These are phyloP conservation scores for Choloepus hoffmanni DNA, from an alignment of 2,113 vertebrate species.

Conservation along the genomic window DNA sequence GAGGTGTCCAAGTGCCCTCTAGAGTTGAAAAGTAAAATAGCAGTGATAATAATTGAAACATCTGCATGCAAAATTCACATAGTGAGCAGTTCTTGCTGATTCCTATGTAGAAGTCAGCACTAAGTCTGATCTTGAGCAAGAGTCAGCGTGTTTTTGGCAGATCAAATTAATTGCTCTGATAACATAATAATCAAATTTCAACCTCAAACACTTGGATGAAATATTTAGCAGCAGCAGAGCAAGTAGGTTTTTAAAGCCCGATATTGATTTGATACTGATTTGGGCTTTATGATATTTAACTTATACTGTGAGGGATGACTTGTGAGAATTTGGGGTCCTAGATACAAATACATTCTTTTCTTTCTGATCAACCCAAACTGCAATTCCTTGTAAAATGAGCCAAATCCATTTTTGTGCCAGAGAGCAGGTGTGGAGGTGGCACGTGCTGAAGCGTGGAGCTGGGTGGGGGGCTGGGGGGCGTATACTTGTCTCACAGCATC, in stretches of 20 bases:
- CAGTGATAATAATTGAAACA: accelerated
- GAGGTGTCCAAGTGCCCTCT: neutral
- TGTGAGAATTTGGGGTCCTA: neutral
- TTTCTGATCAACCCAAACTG: neutral
- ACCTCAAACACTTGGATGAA: neutral
- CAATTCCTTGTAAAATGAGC: neutral
- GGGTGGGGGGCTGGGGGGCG: accelerated
- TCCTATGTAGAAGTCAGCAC: neutral
- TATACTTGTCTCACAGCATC: accelerated
- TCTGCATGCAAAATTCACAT: accelerated
- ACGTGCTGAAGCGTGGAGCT: neutral
- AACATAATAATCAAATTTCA: neutral
- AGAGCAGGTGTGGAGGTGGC: neutral
- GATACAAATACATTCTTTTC: neutral
- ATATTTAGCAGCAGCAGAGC: slow-evolving; percentile 12
- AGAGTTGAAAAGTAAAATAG: accelerated
- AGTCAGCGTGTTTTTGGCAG: neutral
- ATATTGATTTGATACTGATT: neutral
- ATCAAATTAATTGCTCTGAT: neutral
- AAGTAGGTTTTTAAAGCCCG: neutral
- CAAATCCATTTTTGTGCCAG: neutral
- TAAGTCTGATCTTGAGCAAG: slow-evolving; percentile 20
- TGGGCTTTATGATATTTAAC: neutral
- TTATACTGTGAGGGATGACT: neutral
- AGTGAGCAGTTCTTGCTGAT: neutral